phyloP scores from a whole-genome alignment of 2,797 vertebrate species.

The Rhynchonycteris naso region DNA sequence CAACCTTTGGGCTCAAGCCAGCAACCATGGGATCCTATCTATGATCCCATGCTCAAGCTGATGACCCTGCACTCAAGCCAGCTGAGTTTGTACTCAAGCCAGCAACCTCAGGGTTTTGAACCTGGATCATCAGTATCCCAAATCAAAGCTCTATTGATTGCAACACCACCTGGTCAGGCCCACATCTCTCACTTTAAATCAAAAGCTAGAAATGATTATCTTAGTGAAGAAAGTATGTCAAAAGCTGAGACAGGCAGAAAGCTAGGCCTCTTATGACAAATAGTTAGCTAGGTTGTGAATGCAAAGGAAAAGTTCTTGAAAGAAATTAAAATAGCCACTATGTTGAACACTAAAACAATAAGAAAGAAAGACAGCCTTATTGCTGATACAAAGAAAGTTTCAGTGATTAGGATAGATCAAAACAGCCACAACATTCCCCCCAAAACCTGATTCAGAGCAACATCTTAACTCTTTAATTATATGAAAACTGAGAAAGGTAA shows the following conservation, averaged over 20 bases:
- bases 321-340: not conserved
- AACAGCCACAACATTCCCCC: not conserved
- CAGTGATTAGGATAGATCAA: not conserved
- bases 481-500: not conserved
- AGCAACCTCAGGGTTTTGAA: too few species aligned
- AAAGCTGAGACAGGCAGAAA: not conserved
- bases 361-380: not conserved
- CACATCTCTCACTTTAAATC: not conserved
- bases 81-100: too few species aligned
- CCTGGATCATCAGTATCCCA: too few species aligned
- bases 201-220: not conserved
- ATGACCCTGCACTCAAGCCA: too few species aligned
- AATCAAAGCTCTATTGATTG: too few species aligned
- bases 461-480: not conserved
- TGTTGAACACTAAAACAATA: not conserved
- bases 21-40: too few species aligned
- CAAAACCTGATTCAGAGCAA: not conserved
- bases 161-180: too few species aligned
- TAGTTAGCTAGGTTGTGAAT: not conserved
- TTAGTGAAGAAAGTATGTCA: not conserved
- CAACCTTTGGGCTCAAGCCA: too few species aligned
- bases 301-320: not conserved
- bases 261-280: not conserved
- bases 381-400: not conserved
- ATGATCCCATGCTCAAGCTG: too few species aligned